Evolutionary conservation across 2,888 invertebrate species (phyloP).

Genomic region (Trisateles emortualis): DNA sequence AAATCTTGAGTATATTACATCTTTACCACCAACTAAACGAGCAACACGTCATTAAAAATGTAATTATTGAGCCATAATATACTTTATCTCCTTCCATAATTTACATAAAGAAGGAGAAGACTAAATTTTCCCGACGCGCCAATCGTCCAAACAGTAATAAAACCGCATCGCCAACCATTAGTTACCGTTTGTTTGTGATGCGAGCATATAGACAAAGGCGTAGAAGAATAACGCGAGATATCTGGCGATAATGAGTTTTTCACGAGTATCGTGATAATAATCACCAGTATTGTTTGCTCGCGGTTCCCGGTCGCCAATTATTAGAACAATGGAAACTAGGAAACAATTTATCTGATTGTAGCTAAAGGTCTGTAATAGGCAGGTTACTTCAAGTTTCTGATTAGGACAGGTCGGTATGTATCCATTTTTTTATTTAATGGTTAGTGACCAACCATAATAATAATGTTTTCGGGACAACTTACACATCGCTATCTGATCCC

Average conservation of each 20-base stretch:
- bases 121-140: constrained; percentile 22
- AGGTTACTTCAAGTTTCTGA: constrained; percentile 16
- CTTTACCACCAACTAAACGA: too few species aligned
- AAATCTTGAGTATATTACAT: too few species aligned
- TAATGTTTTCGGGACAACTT: too few species aligned
- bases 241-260: constrained; percentile 71
- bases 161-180: constrained; percentile 59
- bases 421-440: too few species aligned
- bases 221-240: constrained; percentile 58
- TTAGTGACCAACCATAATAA: too few species aligned
- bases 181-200: constrained; percentile 65
- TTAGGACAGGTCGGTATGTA: constrained; percentile 11
- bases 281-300: constrained; percentile 61
- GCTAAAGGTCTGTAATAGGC: constrained; percentile 34
- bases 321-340: constrained; percentile 42
- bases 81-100: neutral
- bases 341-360: constrained; percentile 46
- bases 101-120: neutral
- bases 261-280: constrained; percentile 69
- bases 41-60: neutral
- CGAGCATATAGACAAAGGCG: constrained; percentile 46
- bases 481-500: too few species aligned
- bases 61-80: neutral
- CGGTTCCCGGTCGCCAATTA: constrained; percentile 53
- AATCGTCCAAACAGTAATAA: constrained; percentile 57